Evolutionary conservation across 2,797 vertebrate species (phyloP), one percentile per base, ranked within the genome.

Genomic region (Rhinogobio ventralis): DNA sequence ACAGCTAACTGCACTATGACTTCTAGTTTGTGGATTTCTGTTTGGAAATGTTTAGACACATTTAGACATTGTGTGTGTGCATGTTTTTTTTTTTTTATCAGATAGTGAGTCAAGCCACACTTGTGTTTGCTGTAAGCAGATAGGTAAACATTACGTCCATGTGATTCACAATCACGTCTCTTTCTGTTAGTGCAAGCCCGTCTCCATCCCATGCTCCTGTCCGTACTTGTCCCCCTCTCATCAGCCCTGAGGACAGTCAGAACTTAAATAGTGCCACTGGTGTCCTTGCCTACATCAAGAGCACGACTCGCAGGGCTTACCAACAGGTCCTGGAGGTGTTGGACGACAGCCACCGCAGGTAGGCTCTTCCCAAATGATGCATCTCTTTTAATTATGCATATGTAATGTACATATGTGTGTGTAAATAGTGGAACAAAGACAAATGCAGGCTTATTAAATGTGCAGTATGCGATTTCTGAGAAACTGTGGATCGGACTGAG

Each of bases 321-420:
- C 97, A 98, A 94, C 98, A 99, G 94, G 95, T 99, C 92, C 95
- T 99, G 87, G 96, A 98, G 88, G 95, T 97, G 93, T 94, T 99
- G 93, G 97, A 99, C 89, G 96, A 98, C 94, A 96, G 95, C 90
- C 95, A 96, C 92, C 97, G 92, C 89, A 94, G 97, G 98, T 98
- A 94, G 96, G 88, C 93, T 93, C 51, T 91, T 92, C 86, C 89
- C 57, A 76, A 64, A 93, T 60, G 94, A 96, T 23, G 20, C 90
- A 1, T 68, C 90, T 0, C 80, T 85, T 69, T 57, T 62, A 45
- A 39, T 64, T 19, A 36, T 46, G 46, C 28, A 68, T 39, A 46
- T 49, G 19, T 20, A 68, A 39, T 67, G 3, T 30, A 68, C 11
- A 67, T 39, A 23, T 39, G 14, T 64, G 28, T 64, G 28, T 64